Conservation (phyloP, 2,888 invertebrate genomes). For the Lycaena phlaeas region DNA sequence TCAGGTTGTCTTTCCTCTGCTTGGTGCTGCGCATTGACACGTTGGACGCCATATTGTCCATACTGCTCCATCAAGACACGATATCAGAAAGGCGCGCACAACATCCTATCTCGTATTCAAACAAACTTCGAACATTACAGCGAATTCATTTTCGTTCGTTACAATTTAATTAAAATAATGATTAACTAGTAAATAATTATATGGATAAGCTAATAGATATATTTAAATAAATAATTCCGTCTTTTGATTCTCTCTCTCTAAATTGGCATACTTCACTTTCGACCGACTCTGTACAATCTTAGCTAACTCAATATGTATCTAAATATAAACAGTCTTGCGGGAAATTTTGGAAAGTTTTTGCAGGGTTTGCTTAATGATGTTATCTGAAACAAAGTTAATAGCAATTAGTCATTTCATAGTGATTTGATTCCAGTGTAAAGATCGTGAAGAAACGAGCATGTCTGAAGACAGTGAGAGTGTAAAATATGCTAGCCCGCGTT, state of each 20-base stretch:
- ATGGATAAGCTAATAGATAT: conserved; percentile 25
- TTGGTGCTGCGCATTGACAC: conserved; percentile 52
- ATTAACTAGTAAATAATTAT: conserved; percentile 32
- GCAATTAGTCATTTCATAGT: too few relatives aligned
- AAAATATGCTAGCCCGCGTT: too few relatives aligned
- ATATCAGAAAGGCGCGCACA: conserved; percentile 16
- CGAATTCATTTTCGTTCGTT: conserved; percentile 20
- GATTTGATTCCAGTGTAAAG: too few relatives aligned
- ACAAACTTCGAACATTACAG: conserved; percentile 12
- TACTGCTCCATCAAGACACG: conserved; percentile 43
- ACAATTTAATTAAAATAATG: conserved; percentile 18
- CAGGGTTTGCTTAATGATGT: conserved; percentile 43
- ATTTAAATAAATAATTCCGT: conserved; percentile 61
- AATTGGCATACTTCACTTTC: conserved; percentile 51
- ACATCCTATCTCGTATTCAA: conserved; percentile 24
- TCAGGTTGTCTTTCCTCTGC: conserved; percentile 64
- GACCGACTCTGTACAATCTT: conserved; percentile 32
- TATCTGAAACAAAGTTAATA: conserved; percentile 68
- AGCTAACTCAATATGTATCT: conserved; percentile 39
- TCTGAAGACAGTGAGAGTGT: too few relatives aligned
- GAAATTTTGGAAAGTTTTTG: conserved; percentile 67
- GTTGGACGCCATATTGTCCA: conserved; percentile 68
- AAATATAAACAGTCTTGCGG: conserved; percentile 63
- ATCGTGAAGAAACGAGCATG: too few relatives aligned
- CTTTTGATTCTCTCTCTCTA: conserved; percentile 67